A percentile compares a stretch with the other conserved stretches of the same genome.
phyloP scores from a whole-genome alignment of 2,113 vertebrate genomes.

The Microtus ochrogaster region DNA sequence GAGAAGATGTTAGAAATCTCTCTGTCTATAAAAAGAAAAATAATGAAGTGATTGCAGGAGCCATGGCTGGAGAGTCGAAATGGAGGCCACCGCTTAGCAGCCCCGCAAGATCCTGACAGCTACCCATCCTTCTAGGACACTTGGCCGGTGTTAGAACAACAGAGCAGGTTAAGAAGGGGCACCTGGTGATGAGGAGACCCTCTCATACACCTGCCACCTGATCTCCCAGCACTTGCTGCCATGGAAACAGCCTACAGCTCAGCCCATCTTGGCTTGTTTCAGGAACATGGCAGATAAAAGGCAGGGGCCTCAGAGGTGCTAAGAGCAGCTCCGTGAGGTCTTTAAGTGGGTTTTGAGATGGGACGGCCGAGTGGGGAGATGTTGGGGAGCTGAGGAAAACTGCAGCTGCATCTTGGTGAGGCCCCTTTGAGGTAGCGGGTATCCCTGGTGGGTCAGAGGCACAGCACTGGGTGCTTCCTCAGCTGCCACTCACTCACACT shows the following conservation, averaged over 20 bases:
- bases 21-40: not conserved
- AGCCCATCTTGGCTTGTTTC: no score
- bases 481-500: not conserved
- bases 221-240: not conserved
- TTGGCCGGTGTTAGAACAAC: rapidly evolving
- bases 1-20: not conserved
- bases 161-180: not conserved
- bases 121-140: no score
- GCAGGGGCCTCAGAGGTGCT: rapidly evolving
- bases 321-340: rapidly evolving
- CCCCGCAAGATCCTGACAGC: not conserved
- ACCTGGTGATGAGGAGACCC: not conserved
- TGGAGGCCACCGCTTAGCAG: rapidly evolving
- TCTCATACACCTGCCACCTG: not conserved
- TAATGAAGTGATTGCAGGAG: rapidly evolving
- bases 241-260: not conserved
- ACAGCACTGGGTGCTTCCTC: not conserved
- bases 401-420: not conserved
- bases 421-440: not conserved
- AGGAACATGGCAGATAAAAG: not conserved
- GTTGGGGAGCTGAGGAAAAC: not conserved
- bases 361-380: not conserved
- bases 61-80: rapidly evolving
- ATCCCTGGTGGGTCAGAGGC: not conserved
- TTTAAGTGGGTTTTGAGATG: not conserved